Evolutionary conservation across 2,113 vertebrate species (phyloP).

Genomic region (Nesogale talazaci): DNA sequence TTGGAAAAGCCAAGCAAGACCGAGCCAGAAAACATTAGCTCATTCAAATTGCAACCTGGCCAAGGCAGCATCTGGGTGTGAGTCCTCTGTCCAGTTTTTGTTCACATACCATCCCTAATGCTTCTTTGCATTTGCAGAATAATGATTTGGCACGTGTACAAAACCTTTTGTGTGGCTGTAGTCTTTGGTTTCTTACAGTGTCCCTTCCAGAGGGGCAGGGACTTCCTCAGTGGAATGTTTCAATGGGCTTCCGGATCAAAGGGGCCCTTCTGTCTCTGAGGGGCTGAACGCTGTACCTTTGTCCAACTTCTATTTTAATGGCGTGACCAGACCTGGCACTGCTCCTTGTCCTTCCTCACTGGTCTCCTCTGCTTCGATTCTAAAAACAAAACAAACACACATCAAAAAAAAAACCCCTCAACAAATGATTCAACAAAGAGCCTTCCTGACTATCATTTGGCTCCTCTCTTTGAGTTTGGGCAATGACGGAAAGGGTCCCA

Average conservation of each 20-base stretch:
- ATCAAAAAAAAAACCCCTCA: not conserved
- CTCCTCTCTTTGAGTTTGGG: constrained; percentile 21
- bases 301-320: constrained; percentile 29
- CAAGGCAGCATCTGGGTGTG: constrained; percentile 76
- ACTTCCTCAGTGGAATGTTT: constrained; percentile 57
- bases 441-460: constrained; percentile 56
- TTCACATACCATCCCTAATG: constrained; percentile 54
- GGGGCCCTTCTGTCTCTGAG: constrained; percentile 35
- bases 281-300: constrained; percentile 22
- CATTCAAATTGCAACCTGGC: constrained; percentile 77
- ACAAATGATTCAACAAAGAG: constrained; percentile 58
- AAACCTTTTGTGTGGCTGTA: constrained; percentile 65
- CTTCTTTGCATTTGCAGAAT: constrained; percentile 64
- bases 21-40: constrained; percentile 80
- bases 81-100: constrained; percentile 65
- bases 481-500: not conserved
- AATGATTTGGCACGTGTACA: constrained; percentile 48
- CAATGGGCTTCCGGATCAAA: constrained; percentile 34
- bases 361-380: constrained; percentile 60
- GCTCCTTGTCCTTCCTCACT: constrained; percentile 57
- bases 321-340: constrained; percentile 27
- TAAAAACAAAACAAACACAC: constrained; percentile 63
- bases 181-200: constrained; percentile 54
- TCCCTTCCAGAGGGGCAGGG: constrained; percentile 42
- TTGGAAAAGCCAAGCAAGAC: constrained; percentile 72